A percentile compares a stretch with the other conserved stretches of the same genome.
Conservation (phyloP, 2,797 vertebrate species). For the Thalassophryne amazonica region DNA sequence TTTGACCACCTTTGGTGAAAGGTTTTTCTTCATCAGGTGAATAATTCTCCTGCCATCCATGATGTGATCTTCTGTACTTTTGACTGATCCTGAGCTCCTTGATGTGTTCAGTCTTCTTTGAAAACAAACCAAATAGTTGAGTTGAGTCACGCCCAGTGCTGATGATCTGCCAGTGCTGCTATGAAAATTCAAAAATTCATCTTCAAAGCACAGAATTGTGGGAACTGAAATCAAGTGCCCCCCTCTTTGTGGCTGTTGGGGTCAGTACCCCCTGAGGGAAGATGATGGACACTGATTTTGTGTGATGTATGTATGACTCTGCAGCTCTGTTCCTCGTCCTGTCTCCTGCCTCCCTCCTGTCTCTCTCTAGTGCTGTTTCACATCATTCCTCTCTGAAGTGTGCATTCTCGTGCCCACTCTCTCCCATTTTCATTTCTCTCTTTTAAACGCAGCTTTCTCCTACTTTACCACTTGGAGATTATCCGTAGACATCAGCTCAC, state of each 20-base stretch:
- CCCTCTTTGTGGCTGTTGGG: neutral
- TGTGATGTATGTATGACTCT: too few species aligned
- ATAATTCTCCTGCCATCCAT: too few species aligned
- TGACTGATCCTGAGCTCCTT: too few species aligned
- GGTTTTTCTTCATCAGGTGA: too few species aligned
- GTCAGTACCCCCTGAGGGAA: slow-evolving; percentile 71
- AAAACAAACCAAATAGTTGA: too few species aligned
- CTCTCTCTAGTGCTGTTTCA: neutral
- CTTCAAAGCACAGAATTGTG: too few species aligned
- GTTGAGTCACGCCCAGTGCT: too few species aligned
- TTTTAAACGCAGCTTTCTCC: neutral
- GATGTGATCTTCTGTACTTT: too few species aligned
- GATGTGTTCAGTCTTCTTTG: too few species aligned
- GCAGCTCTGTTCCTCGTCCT: neutral
- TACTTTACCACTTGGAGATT: neutral
- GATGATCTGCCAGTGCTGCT: too few species aligned
- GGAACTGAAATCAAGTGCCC: neutral
- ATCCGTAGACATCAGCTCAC: slow-evolving; percentile 16
- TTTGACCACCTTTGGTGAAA: too few species aligned
- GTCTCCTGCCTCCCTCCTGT: neutral
- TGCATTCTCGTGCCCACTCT: neutral
- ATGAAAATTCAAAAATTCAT: too few species aligned
- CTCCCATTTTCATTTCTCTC: neutral
- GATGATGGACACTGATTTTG: slow-evolving; percentile 62
- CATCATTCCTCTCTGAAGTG: neutral